Conservation (phyloP, 2,113 vertebrate genomes). For the Pyrgilauda ruficollis region DNA sequence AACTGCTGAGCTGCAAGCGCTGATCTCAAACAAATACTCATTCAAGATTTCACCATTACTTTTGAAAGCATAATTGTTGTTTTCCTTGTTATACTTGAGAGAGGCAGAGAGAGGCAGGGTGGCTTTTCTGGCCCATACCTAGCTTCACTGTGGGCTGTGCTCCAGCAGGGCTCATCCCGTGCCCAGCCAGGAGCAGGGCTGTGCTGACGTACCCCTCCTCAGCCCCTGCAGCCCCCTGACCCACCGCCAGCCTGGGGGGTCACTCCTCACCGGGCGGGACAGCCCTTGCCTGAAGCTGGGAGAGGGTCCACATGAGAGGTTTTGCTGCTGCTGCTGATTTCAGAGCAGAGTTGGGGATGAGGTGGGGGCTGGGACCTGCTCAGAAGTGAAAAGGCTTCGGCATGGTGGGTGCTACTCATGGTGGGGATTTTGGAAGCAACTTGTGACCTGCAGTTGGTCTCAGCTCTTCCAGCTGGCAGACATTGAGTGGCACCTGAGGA, state of each 20-base stretch:
- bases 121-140: background rate
- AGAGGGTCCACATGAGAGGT: background rate
- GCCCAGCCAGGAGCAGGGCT: accelerated
- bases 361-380: background rate
- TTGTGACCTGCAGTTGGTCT: background rate
- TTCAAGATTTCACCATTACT: background rate
- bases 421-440: background rate
- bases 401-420: background rate
- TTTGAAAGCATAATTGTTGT: constrained; percentile 7
- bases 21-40: constrained; percentile 2
- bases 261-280: accelerated
- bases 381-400: background rate
- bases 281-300: accelerated
- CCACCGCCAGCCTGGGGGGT: accelerated
- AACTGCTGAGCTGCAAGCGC: background rate
- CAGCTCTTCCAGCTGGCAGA: background rate
- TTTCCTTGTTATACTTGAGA: background rate
- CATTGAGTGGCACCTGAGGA: background rate
- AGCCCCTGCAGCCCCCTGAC: accelerated
- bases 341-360: background rate
- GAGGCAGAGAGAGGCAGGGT: background rate
- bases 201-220: accelerated
- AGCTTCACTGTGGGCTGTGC: background rate
- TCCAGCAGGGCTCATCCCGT: accelerated
- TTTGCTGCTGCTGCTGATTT: background rate